phyloP scores from a whole-genome alignment of 2,888 invertebrate genomes.

The Mythimna albipuncta region DNA sequence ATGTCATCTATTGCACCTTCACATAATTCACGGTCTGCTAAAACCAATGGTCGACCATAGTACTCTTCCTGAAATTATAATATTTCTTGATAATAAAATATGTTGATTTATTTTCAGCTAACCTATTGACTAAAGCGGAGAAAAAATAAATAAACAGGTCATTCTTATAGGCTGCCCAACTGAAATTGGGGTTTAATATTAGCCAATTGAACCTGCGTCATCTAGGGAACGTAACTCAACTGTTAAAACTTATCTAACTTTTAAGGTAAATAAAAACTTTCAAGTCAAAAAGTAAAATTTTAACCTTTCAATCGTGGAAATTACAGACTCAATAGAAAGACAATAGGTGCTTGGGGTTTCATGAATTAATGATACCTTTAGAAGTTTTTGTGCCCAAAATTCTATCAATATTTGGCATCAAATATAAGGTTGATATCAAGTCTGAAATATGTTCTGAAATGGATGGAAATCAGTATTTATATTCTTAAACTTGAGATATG shows the following conservation, averaged over 20 bases:
- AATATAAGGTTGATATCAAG: too few relatives aligned
- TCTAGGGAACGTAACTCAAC: too few relatives aligned
- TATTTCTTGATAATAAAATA: background rate
- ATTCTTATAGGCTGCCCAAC: background rate
- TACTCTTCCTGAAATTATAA: conserved; percentile 94
- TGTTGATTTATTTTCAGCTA: background rate
- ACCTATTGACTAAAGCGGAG: background rate
- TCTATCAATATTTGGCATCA: too few relatives aligned
- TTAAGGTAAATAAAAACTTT: too few relatives aligned
- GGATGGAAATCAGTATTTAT: background rate
- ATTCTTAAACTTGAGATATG: background rate
- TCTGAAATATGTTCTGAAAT: too few relatives aligned
- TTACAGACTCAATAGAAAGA: too few relatives aligned
- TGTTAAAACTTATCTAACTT: too few relatives aligned
- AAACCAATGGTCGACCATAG: conserved; percentile 95
- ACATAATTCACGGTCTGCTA: conserved; percentile 98
- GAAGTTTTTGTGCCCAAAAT: too few relatives aligned
- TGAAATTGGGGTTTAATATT: background rate
- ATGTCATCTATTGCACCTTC: conserved; percentile 97
- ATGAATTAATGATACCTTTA: too few relatives aligned
- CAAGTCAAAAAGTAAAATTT: too few relatives aligned
- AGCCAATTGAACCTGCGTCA: background rate
- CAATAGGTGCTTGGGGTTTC: too few relatives aligned
- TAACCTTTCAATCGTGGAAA: too few relatives aligned
- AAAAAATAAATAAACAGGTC: background rate